Evolutionary conservation across 2,888 invertebrate genomes (phyloP).

Genomic region (Elmis aenea): DNA sequence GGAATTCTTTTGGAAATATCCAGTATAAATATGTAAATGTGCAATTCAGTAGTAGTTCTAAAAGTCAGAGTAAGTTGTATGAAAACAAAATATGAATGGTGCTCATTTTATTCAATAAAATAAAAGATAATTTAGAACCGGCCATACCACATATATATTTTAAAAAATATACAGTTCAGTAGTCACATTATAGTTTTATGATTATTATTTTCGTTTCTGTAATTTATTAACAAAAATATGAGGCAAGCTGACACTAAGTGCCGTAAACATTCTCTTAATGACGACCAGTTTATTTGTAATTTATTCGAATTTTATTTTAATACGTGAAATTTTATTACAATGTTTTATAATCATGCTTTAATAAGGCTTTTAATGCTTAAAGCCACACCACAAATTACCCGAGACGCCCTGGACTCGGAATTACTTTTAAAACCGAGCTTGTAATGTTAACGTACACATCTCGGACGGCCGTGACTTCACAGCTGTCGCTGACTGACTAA

Average conservation of each 20-base stretch:
- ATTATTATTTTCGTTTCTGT: slow-evolving; percentile 48
- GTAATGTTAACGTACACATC: slow-evolving; percentile 12
- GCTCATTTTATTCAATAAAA: slow-evolving; percentile 37
- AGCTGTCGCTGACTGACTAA: slow-evolving; percentile 28
- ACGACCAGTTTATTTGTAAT: slow-evolving; percentile 48
- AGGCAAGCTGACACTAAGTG: slow-evolving; percentile 45
- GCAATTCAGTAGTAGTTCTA: slow-evolving; percentile 30
- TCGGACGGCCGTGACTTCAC: slow-evolving; percentile 20
- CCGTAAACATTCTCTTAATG: slow-evolving; percentile 48
- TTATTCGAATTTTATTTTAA: slow-evolving; percentile 51
- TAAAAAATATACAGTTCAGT: slow-evolving; percentile 41
- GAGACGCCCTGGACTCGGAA: slow-evolving; percentile 25
- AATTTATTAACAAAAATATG: slow-evolving; percentile 50
- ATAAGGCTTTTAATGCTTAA: slow-evolving; percentile 45
- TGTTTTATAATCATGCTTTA: slow-evolving; percentile 50
- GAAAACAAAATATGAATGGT: slow-evolving; percentile 29
- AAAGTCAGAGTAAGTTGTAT: slow-evolving; percentile 27
- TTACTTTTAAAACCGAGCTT: slow-evolving; percentile 18
- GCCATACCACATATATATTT: slow-evolving; percentile 30
- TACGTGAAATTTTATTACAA: slow-evolving; percentile 50
- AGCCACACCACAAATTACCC: slow-evolving; percentile 43
- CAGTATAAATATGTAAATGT: slow-evolving; percentile 28
- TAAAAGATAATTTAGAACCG: slow-evolving; percentile 36
- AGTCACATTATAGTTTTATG: slow-evolving; percentile 48
- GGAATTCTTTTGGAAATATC: too few species aligned